Evolutionary conservation across 1,140 invertebrate species (phyloP), one percentile per base, ranked within the genome.

Genomic region (Nomia melanderi): DNA sequence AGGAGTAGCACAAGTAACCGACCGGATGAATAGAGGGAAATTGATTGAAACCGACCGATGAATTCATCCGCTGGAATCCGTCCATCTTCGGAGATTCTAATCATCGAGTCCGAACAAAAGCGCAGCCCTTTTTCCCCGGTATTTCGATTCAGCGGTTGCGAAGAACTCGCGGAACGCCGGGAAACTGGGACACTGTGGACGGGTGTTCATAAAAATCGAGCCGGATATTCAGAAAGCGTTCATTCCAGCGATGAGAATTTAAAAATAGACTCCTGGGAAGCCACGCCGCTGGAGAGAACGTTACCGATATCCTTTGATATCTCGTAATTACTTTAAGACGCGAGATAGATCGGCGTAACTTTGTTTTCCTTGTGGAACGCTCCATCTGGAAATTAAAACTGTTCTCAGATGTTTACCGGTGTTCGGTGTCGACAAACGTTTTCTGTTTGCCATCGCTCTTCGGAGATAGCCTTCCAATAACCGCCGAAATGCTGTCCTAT

Each of bases 401-500:
- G 20, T 66, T 27, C n/a, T 27, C 14, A n/a, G 27, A 27, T 5
- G 25, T 31, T 29, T 27, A 39, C 29, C 5, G n/a, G 29, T 12
- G 41, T 25, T 62, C 23, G 36, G 20, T 25, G 54, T 20, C 31
- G 20, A n/a, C 33, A 57, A 44, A 20, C 27, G n/a, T 31, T 29
- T 41, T 62, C 8, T 11, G 44, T 65, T 74, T 56, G 25, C 33
- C 33, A 20, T 57, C 20, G 20, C 20, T 36, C n/a, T 17, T 60
- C 20, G 29, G 9, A 6, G 5, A 9, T 27, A 17, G 33, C 14
- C 44, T 56, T 47, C 44, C 36, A 53, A 67, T 66, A 39, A 39
- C 20, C 23, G 44, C 12, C 44, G 33, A 31, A 59, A 29, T 25
- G 53, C 29, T 14, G 73, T 36, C 63, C 73, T 33, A 75, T 36